Evolutionary conservation across 2,888 invertebrate species (phyloP).

Genomic region (Helobdella robusta): DNA sequence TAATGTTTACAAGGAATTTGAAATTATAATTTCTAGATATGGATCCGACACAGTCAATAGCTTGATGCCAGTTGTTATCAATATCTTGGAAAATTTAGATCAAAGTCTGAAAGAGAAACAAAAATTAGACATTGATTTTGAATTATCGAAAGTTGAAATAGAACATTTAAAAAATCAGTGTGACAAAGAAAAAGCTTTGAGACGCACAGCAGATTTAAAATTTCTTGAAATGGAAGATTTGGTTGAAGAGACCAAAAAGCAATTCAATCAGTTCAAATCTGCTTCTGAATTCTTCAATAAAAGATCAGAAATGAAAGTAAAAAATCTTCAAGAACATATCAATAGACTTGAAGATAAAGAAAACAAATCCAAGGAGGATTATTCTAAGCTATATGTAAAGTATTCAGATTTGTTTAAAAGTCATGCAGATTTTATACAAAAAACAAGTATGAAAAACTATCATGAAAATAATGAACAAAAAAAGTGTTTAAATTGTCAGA

Average conservation of each 20-base stretch:
- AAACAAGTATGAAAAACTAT: neutral
- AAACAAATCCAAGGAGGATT: constrained; percentile 4
- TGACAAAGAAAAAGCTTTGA: constrained; percentile 12
- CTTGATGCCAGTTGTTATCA: constrained; percentile 15
- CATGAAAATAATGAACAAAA: neutral
- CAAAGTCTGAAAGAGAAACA: constrained; percentile 5
- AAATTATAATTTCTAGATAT: neutral
- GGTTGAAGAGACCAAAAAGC: constrained; percentile 15
- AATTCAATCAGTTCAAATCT: constrained; percentile 16
- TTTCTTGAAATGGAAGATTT: constrained; percentile 19
- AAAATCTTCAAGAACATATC: constrained; percentile 13
- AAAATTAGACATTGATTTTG: constrained; percentile 1
- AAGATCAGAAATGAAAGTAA: constrained; percentile 9
- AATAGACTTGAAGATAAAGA: constrained; percentile 15
- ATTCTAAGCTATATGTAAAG: neutral
- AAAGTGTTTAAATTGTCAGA: neutral
- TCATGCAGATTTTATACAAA: constrained; percentile 11
- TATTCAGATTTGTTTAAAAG: constrained; percentile 13
- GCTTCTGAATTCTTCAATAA: neutral
- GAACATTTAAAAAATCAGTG: constrained; percentile 19
- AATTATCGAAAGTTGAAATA: constrained; percentile 12
- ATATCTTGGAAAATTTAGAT: constrained; percentile 15
- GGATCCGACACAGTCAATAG: constrained; percentile 13
- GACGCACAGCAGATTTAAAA: constrained; percentile 8
- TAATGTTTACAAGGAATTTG: constrained; percentile 19